Evolutionary conservation across 2,113 vertebrate species (phyloP), one percentile per base, ranked within the genome.

Genomic region (Pachypanchax playfairii): DNA sequence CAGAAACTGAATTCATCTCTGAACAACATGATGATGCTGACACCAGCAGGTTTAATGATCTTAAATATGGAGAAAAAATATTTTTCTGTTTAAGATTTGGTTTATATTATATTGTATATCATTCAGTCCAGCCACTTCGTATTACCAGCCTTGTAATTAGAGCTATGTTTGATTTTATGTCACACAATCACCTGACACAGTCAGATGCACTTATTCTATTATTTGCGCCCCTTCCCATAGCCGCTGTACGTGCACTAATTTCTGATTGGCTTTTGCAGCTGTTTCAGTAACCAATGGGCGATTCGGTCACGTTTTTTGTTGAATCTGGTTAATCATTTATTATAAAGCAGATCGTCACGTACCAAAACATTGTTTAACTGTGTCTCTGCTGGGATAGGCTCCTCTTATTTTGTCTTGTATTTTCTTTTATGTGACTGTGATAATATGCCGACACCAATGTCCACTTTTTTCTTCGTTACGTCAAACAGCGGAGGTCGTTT

Each of bases 231-330:
- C 28, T 29, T 29, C n/a, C 28, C 8, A 8, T 60, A 51, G 24
- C 39, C 39, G 65, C 43, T 55, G 20, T 59, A 77, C 65, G 80
- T 69, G 55, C 18, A 1, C 11, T 38, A 0, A 0, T 5, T 5
- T 44, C 18, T 65, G 69, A 84, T 84, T 89, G 86, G 83, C 39
- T 58, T 5, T n/a, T 35, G 21, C 18, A n/a, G 28, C 18, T 20
- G 13, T 20, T 1, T 10, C 9, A 14, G 3, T 3, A n/a, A 51
- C 70, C 74, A 80, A 87, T 85, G 33, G 5, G 4, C 13, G 36
- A 4, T 11, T 0, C 35, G 39, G 17, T 58, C 46, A 4, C 15
- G 10, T 28, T 11, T 31, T n/a, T 10, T 31, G 24, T 28, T 10
- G n/a, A 7, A 6, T 14, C 5, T 4, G n/a, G 11, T 52, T 29